Evolutionary conservation across 2,888 invertebrate genomes (phyloP).

Genomic region (Perizoma affinitatum): DNA sequence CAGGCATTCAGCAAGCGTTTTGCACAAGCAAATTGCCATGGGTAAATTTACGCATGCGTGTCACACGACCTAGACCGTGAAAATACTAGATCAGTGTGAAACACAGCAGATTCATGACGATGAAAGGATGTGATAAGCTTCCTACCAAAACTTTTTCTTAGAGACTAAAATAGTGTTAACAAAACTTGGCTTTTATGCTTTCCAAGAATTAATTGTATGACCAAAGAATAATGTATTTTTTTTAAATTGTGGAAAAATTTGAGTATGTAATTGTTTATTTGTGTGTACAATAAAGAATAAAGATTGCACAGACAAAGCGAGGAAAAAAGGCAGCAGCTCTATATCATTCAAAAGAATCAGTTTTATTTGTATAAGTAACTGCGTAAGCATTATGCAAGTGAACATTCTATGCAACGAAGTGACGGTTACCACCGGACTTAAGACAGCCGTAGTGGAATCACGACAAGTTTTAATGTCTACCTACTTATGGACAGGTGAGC

Average conservation of each 20-base stretch:
- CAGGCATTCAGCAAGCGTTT: constrained; percentile 7
- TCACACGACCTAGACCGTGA: constrained; percentile 21
- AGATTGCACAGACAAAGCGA: too few species aligned
- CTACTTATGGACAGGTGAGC: constrained; percentile 31
- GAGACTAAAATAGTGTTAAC: too few species aligned
- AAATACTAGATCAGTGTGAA: constrained; percentile 2
- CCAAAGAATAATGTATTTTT: too few species aligned
- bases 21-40: constrained; percentile 12
- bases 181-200: too few species aligned
- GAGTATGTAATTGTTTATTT: too few species aligned
- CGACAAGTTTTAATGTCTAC: constrained; percentile 20
- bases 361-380: constrained; percentile 9
- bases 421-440: constrained; percentile 31
- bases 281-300: too few species aligned
- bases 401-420: constrained; percentile 29
- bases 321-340: constrained; percentile 10
- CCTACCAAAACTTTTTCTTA: too few species aligned
- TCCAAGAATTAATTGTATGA: too few species aligned
- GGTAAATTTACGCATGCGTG: constrained; percentile 17
- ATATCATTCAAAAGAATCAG: constrained; percentile 9
- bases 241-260: too few species aligned
- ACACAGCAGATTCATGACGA: not conserved
- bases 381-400: constrained; percentile 37
- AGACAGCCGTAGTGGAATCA: constrained; percentile 20
- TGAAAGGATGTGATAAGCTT: not conserved